These are phyloP conservation scores for Oophaga sylvatica DNA, from an alignment of 2,797 vertebrate genomes.

Conservation along the genomic window DNA sequence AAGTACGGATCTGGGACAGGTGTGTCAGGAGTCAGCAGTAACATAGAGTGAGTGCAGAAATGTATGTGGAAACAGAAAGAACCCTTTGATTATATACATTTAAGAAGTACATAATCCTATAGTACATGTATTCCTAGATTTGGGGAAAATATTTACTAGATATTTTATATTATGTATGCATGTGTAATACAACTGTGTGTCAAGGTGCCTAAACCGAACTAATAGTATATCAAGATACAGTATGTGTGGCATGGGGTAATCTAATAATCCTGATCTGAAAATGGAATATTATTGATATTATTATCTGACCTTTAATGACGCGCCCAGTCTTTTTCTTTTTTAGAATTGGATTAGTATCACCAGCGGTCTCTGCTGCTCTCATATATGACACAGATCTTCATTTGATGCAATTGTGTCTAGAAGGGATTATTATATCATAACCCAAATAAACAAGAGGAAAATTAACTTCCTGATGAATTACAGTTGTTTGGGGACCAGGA, in stretches of 20 bases:
- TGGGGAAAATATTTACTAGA: too few relatives aligned
- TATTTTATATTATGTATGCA: too few relatives aligned
- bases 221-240: background rate
- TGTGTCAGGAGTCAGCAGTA: too few relatives aligned
- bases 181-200: too few relatives aligned
- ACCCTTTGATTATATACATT: too few relatives aligned
- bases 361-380: background rate
- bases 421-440: constrained; percentile 12
- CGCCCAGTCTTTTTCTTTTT: background rate
- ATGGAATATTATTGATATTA: background rate
- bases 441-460: background rate
- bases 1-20: too few relatives aligned
- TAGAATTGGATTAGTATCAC: background rate
- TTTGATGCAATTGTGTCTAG: background rate
- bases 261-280: background rate
- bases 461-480: background rate
- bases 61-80: too few relatives aligned
- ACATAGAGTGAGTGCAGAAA: too few relatives aligned
- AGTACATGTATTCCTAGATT: too few relatives aligned
- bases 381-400: background rate
- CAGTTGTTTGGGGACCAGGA: too few relatives aligned
- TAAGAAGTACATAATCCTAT: too few relatives aligned
- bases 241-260: background rate
- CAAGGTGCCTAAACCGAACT: too few relatives aligned
- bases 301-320: background rate